A percentile compares a stretch with the other conserved stretches of the same genome.
Conservation (phyloP, 2,888 invertebrate species). For the Perithous albicinctus region DNA sequence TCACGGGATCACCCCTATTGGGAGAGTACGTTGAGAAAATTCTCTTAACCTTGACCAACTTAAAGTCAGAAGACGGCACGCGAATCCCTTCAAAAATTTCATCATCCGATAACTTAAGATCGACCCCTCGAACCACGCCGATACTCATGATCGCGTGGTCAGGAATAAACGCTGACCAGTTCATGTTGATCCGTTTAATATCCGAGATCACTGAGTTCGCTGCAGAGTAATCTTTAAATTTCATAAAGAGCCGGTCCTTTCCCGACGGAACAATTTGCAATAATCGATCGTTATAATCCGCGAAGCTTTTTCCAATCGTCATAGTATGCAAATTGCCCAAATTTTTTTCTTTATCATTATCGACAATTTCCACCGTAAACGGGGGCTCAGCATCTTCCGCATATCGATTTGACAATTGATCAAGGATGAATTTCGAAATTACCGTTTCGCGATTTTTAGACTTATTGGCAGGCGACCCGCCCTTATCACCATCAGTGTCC, state of each 20-base stretch:
- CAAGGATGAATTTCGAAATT: neutral
- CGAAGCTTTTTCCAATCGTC: neutral
- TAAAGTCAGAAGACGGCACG: no score
- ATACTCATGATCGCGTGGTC: constrained; percentile 13
- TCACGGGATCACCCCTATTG: neutral
- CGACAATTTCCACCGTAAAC: neutral
- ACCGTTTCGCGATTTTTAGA: neutral
- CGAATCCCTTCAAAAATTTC: neutral
- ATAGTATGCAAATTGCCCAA: neutral
- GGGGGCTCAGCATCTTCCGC: neutral
- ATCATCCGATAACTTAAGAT: neutral
- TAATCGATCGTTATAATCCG: neutral
- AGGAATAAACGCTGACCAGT: constrained; percentile 6
- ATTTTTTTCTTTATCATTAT: neutral
- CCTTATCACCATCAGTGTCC: neutral
- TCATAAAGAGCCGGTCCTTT: no score
- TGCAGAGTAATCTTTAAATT: no score
- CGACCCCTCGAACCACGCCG: neutral
- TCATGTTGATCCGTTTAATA: neutral
- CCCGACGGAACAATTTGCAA: no score
- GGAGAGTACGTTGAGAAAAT: constrained; percentile 5
- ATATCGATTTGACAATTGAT: neutral
- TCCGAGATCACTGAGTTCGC: no score
- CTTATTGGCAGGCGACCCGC: neutral
- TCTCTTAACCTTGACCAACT: neutral